Evolutionary conservation across 2,888 invertebrate genomes (phyloP).

Genomic region (Drosophila longiperda): DNA sequence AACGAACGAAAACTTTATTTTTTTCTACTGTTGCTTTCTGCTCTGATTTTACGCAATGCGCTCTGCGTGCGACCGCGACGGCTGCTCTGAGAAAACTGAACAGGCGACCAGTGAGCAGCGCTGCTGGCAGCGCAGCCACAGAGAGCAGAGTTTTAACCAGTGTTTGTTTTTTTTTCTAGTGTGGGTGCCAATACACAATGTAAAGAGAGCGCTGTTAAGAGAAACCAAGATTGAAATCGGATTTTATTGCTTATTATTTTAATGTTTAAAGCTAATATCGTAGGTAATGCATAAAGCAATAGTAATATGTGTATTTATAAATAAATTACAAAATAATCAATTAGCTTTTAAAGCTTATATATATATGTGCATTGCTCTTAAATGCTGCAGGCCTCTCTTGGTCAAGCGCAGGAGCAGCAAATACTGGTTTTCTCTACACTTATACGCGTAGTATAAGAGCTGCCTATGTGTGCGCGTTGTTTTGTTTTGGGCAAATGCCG

Average conservation of each 20-base stretch:
- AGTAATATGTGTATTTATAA: too few species aligned
- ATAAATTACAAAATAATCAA: neutral
- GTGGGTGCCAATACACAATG: neutral
- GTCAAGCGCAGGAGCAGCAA: slow-evolving; percentile 8
- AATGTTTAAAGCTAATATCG: neutral
- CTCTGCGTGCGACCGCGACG: slow-evolving; percentile 47
- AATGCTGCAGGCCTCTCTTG: slow-evolving; percentile 13
- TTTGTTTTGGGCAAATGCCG: slow-evolving; percentile 70
- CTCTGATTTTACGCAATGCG: slow-evolving; percentile 31
- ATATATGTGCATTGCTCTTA: slow-evolving; percentile 22
- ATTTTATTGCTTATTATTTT: neutral
- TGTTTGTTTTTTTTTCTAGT: neutral
- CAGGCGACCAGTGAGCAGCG: slow-evolving; percentile 9
- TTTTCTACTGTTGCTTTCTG: neutral
- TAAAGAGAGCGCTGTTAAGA: neutral
- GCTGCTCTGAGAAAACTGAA: slow-evolving; percentile 45
- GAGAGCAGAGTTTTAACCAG: neutral
- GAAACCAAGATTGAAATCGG: neutral
- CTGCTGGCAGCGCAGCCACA: slow-evolving; percentile 7
- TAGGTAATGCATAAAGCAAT: too few species aligned
- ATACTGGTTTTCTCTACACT: slow-evolving; percentile 43
- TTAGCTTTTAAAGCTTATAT: neutral
- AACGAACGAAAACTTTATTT: slow-evolving; percentile 22
- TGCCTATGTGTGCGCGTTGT: slow-evolving; percentile 36
- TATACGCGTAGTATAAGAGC: slow-evolving; percentile 46